Percentiles rank a stretch among this genome's conserved stretches.
These are phyloP conservation scores for Netelia virgata DNA, from an alignment of 2,888 invertebrate species.

Conservation along the genomic window DNA sequence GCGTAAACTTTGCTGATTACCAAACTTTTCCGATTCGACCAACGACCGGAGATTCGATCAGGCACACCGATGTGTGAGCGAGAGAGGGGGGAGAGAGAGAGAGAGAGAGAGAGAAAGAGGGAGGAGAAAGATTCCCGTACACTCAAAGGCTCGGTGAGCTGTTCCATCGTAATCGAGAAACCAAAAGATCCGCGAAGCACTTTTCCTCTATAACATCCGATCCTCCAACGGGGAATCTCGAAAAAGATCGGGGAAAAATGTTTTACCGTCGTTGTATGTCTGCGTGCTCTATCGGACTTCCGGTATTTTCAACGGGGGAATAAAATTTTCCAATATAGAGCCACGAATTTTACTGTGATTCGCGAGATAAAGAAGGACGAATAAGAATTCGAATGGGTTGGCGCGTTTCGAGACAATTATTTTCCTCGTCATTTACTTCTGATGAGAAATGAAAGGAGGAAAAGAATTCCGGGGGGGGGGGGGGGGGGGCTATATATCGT, in stretches of 20 bases:
- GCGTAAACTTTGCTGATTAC: constrained; percentile 81
- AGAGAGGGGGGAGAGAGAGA: constrained; percentile 20
- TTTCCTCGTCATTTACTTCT: constrained; percentile 63
- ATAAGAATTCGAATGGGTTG: neutral
- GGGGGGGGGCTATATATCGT: constrained; percentile 15
- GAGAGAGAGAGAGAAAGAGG: neutral
- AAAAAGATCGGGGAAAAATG: constrained; percentile 20
- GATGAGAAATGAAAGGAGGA: constrained; percentile 52
- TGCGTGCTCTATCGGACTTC: constrained; percentile 32
- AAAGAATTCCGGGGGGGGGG: constrained; percentile 49
- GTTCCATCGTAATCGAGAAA: constrained; percentile 48
- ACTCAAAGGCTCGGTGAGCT: constrained; percentile 36
- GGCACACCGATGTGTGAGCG: constrained; percentile 54
- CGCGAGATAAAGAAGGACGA: constrained; percentile 15
- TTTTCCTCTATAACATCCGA: constrained; percentile 5
- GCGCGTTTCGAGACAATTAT: constrained; percentile 55
- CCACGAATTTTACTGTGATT: constrained; percentile 54
- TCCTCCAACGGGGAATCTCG: too few species aligned
- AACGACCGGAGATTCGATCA: constrained; percentile 80
- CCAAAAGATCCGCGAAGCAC: constrained; percentile 45
- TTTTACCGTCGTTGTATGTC: constrained; percentile 14
- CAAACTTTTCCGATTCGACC: constrained; percentile 81
- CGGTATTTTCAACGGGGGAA: constrained; percentile 39
- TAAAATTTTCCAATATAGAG: constrained; percentile 41
- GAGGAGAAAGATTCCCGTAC: constrained; percentile 27